Percentiles rank a stretch among this genome's conserved stretches.
Conservation (phyloP, 53 echinoderm and acorn worm genomes). For the Mesocentrotus franciscanus region DNA sequence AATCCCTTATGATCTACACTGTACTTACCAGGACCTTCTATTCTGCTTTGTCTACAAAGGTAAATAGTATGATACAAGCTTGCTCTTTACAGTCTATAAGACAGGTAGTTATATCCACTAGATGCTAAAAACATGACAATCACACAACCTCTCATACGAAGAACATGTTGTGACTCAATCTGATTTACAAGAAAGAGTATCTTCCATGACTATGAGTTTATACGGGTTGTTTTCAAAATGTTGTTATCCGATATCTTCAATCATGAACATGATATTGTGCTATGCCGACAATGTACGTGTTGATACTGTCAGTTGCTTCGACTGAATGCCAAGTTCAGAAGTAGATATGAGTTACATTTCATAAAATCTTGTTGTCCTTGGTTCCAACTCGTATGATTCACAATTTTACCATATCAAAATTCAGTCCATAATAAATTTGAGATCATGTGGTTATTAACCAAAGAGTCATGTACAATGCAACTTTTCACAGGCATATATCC, state of each 20-base stretch:
- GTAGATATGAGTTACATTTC: neutral
- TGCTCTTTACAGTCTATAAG: neutral
- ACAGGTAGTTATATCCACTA: neutral
- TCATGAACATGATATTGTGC: neutral
- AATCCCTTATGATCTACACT: too few species aligned
- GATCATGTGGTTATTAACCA: neutral
- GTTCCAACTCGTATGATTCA: neutral
- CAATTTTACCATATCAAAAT: neutral
- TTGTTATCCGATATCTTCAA: neutral
- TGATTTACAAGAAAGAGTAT: neutral
- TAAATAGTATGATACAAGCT: neutral
- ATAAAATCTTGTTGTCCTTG: neutral
- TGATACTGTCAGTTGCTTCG: neutral
- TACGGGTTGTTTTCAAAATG: neutral
- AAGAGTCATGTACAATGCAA: neutral
- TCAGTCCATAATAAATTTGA: neutral
- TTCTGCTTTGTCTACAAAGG: too few species aligned
- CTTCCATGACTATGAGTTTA: neutral
- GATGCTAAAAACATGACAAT: neutral
- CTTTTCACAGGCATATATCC: neutral
- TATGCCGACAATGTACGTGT: neutral
- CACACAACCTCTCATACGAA: neutral
- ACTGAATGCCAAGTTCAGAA: slow-evolving; percentile 2
- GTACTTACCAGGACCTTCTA: too few species aligned
- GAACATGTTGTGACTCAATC: neutral